phyloP scores from a whole-genome alignment of 2,888 invertebrate genomes.

The Nemapogon koenigi region DNA sequence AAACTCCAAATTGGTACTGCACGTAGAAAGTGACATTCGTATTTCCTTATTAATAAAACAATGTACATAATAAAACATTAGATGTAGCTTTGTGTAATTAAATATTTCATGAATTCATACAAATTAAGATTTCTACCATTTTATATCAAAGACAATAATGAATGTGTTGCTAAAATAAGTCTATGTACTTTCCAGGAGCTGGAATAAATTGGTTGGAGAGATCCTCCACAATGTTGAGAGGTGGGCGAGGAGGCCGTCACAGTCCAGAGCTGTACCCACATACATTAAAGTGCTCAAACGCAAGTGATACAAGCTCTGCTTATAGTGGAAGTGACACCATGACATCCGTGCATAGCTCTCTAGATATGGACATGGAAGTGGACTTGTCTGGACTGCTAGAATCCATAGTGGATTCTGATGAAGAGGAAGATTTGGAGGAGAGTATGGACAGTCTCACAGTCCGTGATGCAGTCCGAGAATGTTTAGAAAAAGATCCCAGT shows the following conservation, averaged over 20 bases:
- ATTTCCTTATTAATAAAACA: conserved; percentile 8
- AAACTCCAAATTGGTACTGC: no score
- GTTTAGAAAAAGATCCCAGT: conserved; percentile 95
- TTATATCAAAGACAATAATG: no score
- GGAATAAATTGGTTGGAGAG: conserved; percentile 35
- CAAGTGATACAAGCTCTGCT: conserved; percentile 94
- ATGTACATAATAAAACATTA: no score
- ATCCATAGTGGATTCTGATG: conserved; percentile 95
- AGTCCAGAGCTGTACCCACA: conserved; percentile 85
- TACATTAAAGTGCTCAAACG: conserved; percentile 76
- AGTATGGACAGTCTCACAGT: conserved; percentile 90
- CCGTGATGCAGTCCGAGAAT: conserved; percentile 95
- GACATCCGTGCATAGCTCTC: conserved; percentile 89
- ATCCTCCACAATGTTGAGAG: conserved; percentile 64
- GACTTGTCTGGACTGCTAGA: conserved; percentile 94
- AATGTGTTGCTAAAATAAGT: no score
- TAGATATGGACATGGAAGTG: conserved; percentile 80
- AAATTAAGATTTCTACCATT: no score
- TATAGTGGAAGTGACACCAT: conserved; percentile 97
- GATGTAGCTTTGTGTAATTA: no score
- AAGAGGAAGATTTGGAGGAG: conserved; percentile 91
- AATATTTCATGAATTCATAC: no score
- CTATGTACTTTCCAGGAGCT: conserved; percentile 45
- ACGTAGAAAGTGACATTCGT: conserved; percentile 6
- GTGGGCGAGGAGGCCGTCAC: conserved; percentile 65